A percentile compares a stretch with the other conserved stretches of the same genome.
Conservation (phyloP, 1,140 invertebrate genomes). For the Marisa cornuarietis region DNA sequence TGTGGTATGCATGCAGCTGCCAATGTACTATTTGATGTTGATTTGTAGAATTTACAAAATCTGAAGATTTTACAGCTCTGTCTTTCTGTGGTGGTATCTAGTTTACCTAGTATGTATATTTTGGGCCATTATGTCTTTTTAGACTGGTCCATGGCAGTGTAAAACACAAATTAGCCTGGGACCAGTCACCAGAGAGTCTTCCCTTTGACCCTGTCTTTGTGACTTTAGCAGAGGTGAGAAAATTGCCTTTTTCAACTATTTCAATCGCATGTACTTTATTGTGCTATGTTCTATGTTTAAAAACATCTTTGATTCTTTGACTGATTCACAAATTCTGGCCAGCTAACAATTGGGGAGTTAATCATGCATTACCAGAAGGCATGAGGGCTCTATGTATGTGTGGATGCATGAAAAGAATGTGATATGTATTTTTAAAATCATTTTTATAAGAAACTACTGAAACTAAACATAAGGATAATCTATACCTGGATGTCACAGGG, state of each 20-base stretch:
- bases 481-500: conserved; percentile 48
- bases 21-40: no score
- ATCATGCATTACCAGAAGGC: no score
- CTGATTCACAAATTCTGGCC: neutral
- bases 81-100: neutral
- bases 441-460: neutral
- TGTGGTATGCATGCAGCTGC: no score
- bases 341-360: no score
- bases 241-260: neutral
- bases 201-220: conserved; percentile 63
- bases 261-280: neutral
- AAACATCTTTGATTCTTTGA: no score
- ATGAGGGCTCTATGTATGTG: neutral
- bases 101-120: neutral
- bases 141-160: conserved; percentile 66
- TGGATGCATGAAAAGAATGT: neutral
- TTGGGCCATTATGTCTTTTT: conserved; percentile 21
- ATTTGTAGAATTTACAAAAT: no score
- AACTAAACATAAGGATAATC: neutral
- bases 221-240: conserved; percentile 60
- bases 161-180: conserved; percentile 64
- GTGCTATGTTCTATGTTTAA: no score
- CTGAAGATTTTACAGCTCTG: no score
- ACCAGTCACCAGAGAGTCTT: conserved; percentile 60
- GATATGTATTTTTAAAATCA: neutral